Conservation (phyloP, 1,140 invertebrate genomes). For the Arion vulgaris region DNA sequence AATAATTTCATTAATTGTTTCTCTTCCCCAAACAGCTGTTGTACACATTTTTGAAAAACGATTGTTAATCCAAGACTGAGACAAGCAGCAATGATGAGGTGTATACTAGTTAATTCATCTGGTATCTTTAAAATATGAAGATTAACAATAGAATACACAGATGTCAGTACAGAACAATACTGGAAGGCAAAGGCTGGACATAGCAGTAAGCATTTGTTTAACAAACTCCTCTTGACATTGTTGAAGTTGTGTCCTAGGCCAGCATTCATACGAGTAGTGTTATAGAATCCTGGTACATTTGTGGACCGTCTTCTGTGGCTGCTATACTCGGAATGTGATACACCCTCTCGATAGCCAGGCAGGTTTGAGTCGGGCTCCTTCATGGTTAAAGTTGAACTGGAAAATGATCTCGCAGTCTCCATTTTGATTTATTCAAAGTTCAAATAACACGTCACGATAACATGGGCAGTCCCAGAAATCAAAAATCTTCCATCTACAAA, state of each 20-base stretch:
- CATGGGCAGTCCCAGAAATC: too few species aligned
- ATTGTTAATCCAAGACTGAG: not conserved
- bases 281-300: not conserved
- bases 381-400: not conserved
- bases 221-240: not conserved
- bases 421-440: too few species aligned
- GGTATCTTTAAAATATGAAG: not conserved
- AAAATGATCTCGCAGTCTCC: too few species aligned
- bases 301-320: not conserved
- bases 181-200: conserved; percentile 12
- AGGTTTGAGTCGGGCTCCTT: not conserved
- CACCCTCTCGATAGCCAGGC: not conserved
- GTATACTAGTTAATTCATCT: not conserved
- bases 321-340: not conserved
- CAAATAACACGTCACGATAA: too few species aligned
- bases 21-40: not conserved
- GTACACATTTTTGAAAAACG: not conserved
- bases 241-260: not conserved
- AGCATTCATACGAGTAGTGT: not conserved
- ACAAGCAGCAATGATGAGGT: not conserved
- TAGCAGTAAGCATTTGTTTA: not conserved
- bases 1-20: not conserved
- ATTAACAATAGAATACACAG: conserved; percentile 1
- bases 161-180: not conserved
- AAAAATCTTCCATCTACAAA: too few species aligned